Evolutionary conservation across 1,140 invertebrate species (phyloP).

Genomic region (Brachionus koreanus): DNA sequence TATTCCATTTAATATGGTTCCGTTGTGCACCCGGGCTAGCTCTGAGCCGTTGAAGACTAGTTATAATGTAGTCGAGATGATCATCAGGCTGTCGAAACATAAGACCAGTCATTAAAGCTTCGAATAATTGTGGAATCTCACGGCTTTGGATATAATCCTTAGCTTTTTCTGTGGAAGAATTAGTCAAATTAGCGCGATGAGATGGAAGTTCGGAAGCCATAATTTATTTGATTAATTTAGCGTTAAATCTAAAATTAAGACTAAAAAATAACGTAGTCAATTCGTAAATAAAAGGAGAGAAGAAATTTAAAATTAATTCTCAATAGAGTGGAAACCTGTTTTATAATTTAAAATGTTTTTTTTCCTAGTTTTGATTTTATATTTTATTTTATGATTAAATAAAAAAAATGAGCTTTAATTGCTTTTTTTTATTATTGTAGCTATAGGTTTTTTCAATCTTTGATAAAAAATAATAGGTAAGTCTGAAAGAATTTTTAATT

Average conservation of each 20-base stretch:
- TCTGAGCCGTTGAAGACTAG: constrained; percentile 54
- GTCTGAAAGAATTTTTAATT: constrained; percentile 9
- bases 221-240: neutral
- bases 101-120: constrained; percentile 58
- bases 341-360: neutral
- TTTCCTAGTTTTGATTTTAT: neutral
- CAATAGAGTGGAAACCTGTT: neutral
- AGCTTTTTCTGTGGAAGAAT: constrained; percentile 50
- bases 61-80: constrained; percentile 55
- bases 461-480: neutral
- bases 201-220: constrained; percentile 42
- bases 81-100: constrained; percentile 58
- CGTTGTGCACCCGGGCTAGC: neutral
- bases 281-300: neutral
- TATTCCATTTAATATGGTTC: constrained; percentile 40
- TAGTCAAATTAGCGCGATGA: constrained; percentile 21
- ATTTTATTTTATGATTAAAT: constrained; percentile 2
- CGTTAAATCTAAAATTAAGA: neutral
- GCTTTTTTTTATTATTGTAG: neutral
- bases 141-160: constrained; percentile 55
- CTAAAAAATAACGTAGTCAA: neutral
- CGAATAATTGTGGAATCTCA: constrained; percentile 57
- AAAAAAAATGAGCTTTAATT: neutral
- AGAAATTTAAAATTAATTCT: neutral
- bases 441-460: constrained; percentile 5